These are phyloP conservation scores for Oreotrochilus melanogaster DNA, from an alignment of 2,113 vertebrate species.

Conservation along the genomic window DNA sequence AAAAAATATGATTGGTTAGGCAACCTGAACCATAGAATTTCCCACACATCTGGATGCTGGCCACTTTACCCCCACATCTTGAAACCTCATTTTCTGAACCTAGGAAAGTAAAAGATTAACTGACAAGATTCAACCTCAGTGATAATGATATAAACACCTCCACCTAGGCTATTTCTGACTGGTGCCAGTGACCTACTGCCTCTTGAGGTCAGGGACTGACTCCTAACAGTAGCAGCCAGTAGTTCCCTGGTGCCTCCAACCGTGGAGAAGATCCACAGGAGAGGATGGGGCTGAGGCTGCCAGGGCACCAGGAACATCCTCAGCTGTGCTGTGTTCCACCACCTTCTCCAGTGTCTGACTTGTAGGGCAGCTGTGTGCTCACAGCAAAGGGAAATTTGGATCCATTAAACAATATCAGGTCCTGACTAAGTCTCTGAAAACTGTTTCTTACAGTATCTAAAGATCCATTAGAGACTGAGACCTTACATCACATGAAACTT, in stretches of 20 bases:
- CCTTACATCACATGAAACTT: background rate
- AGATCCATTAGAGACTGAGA: background rate
- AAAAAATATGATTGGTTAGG: background rate
- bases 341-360: background rate
- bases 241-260: accelerated
- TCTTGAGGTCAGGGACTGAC: background rate
- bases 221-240: background rate
- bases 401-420: background rate
- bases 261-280: background rate
- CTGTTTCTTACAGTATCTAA: background rate
- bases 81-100: background rate
- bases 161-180: background rate
- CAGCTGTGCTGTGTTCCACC: background rate
- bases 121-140: background rate
- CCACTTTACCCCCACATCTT: background rate
- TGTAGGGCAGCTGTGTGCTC: accelerated
- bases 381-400: background rate
- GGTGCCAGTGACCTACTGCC: background rate
- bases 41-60: background rate
- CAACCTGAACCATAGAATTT: background rate
- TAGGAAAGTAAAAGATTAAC: background rate
- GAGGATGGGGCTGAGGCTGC: background rate
- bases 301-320: background rate
- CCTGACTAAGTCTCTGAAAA: background rate
- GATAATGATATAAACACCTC: background rate